A percentile compares a stretch with the other conserved stretches of the same genome.
Evolutionary conservation across 2,113 vertebrate genomes (phyloP).

Genomic region (Peromyscus leucopus): DNA sequence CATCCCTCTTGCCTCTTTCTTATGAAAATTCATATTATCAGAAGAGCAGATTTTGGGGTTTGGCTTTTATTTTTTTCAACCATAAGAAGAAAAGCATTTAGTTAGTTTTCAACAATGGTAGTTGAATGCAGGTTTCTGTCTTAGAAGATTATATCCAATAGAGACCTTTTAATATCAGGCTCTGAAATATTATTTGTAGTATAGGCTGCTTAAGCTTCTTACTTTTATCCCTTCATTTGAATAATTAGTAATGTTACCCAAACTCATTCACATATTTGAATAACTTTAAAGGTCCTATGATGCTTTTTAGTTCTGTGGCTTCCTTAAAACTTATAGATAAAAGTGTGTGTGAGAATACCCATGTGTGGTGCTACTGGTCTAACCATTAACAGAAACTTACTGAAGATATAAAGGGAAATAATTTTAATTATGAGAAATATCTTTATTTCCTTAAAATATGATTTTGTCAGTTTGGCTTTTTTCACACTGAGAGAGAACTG

Average conservation of each 20-base stretch:
- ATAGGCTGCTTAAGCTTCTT: background rate
- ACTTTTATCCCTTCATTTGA: conserved; percentile 5
- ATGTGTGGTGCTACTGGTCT: background rate
- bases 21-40: background rate
- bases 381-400: background rate
- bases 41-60: background rate
- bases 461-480: background rate
- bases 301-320: background rate
- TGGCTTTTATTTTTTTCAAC: background rate
- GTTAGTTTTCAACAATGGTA: background rate
- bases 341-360: background rate
- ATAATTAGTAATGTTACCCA: background rate
- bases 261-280: background rate
- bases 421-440: background rate
- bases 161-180: background rate
- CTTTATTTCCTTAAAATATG: background rate
- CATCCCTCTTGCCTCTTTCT: fast-evolving
- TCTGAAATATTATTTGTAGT: background rate
- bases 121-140: background rate
- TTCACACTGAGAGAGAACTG: background rate
- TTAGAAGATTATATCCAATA: background rate
- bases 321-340: background rate
- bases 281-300: background rate
- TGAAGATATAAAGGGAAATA: background rate
- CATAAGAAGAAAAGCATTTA: background rate